These are phyloP conservation scores for Collichthys lucidus DNA, from an alignment of 2,113 vertebrate species.

Conservation along the genomic window DNA sequence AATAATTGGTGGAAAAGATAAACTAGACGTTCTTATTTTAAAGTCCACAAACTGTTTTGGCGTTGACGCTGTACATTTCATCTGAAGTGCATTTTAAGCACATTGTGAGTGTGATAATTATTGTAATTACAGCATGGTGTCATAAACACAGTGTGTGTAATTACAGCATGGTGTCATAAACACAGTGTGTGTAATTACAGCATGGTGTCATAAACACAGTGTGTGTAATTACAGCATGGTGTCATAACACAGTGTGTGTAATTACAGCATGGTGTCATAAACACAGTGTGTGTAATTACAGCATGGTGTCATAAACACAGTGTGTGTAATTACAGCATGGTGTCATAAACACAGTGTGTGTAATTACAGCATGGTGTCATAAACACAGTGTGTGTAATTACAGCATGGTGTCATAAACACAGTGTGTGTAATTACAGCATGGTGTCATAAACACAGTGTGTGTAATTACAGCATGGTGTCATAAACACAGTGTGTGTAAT, in stretches of 20 bases:
- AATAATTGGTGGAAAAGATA: neutral
- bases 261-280: slow-evolving; percentile 39
- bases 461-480: slow-evolving; percentile 29
- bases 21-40: neutral
- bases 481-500: slow-evolving; percentile 36
- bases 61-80: slow-evolving; percentile 1
- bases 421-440: slow-evolving; percentile 13
- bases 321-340: slow-evolving; percentile 15
- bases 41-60: neutral
- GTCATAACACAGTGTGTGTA: slow-evolving; percentile 24
- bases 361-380: slow-evolving; percentile 36
- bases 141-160: slow-evolving; percentile 30
- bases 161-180: slow-evolving; percentile 38
- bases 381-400: slow-evolving; percentile 31
- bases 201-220: slow-evolving; percentile 30
- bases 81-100: neutral
- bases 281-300: slow-evolving; percentile 28
- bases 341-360: slow-evolving; percentile 30
- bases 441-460: slow-evolving; percentile 29
- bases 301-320: slow-evolving; percentile 31
- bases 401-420: slow-evolving; percentile 34
- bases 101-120: slow-evolving; percentile 39
- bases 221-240: slow-evolving; percentile 24
- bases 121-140: slow-evolving; percentile 28
- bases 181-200: slow-evolving; percentile 26